Conservation (phyloP, 2,113 vertebrate genomes). For the Cottus gobio region DNA sequence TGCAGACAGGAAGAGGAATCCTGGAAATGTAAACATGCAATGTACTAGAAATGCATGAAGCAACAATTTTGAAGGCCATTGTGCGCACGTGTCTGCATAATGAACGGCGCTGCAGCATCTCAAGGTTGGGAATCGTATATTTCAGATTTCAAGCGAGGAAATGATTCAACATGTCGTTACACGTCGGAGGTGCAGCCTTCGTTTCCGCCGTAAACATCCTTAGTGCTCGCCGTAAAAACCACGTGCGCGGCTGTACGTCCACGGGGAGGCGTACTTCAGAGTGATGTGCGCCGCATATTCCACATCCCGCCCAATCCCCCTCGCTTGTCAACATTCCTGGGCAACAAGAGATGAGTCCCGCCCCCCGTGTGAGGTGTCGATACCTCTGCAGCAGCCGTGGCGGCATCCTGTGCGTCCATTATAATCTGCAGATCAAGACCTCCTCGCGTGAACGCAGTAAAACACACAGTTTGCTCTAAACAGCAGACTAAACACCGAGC, state of each 20-base stretch:
- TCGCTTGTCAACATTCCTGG: not conserved
- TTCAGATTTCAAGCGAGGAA: conserved; percentile 23
- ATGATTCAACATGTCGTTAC: conserved; percentile 35
- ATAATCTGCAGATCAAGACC: not conserved
- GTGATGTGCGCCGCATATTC: not conserved
- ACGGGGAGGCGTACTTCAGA: not conserved
- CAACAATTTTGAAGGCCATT: not conserved
- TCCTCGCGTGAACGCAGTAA: conserved; percentile 11
- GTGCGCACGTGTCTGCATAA: conserved; percentile 1
- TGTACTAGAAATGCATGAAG: conserved; percentile 1
- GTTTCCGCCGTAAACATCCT: conserved; percentile 23
- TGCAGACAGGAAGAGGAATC: too few species aligned
- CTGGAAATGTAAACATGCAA: conserved; percentile 18
- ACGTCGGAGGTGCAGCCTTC: conserved; percentile 11
- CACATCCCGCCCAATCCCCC: not conserved
- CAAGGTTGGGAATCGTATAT: conserved; percentile 21
- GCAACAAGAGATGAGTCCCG: not conserved
- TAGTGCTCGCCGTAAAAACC: conserved; percentile 16
- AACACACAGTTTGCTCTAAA: not conserved
- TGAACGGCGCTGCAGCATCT: conserved; percentile 1
- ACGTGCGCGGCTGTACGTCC: too few species aligned
- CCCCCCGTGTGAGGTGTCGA: not conserved
- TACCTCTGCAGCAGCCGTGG: conserved; percentile 1
- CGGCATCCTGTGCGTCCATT: not conserved
- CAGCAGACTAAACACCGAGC: conserved; percentile 3